Conservation (phyloP, 2,113 vertebrate species). For the Pantherophis guttatus region DNA sequence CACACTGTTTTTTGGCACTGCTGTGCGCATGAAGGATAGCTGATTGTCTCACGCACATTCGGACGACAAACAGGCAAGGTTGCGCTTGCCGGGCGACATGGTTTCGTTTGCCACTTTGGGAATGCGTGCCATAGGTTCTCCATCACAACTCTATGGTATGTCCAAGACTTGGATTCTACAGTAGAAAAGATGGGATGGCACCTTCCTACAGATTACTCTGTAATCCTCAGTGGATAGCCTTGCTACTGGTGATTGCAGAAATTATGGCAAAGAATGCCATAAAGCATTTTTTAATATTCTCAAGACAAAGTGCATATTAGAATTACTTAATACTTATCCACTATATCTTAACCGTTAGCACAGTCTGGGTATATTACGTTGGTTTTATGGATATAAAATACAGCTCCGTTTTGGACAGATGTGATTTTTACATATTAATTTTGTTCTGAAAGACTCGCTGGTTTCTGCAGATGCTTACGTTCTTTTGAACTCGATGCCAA, state of each 20-base stretch:
- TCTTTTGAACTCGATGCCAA: neutral
- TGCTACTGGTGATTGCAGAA: neutral
- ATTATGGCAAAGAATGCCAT: neutral
- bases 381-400: neutral
- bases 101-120: too few species aligned
- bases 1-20: too few species aligned
- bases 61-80: too few species aligned
- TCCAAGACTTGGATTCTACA: neutral
- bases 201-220: neutral
- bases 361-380: neutral
- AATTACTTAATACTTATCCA: neutral
- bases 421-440: neutral
- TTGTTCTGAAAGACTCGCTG: neutral
- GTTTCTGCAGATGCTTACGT: neutral
- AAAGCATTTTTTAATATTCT: neutral
- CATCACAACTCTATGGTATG: neutral
- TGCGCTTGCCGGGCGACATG: too few species aligned
- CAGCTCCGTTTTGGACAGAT: neutral
- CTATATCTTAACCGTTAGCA: neutral
- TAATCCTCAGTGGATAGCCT: neutral
- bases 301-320: neutral
- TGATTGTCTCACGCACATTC: too few species aligned
- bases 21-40: too few species aligned
- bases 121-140: too few species aligned
- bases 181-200: neutral